These are phyloP conservation scores for Canis aureus DNA, from an alignment of 2,113 vertebrate genomes.

Conservation along the genomic window DNA sequence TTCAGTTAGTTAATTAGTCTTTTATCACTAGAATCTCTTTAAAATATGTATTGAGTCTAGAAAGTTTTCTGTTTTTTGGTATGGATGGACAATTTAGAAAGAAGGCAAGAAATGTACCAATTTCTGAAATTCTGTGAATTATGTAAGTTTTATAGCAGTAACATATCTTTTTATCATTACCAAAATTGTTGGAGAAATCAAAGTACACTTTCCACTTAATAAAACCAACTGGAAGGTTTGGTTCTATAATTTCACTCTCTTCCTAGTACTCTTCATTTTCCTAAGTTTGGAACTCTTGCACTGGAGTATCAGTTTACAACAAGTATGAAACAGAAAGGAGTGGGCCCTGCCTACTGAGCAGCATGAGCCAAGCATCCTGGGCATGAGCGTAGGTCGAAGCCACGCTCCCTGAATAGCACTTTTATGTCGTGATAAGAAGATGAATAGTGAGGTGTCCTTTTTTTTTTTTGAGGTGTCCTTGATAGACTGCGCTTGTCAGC, in stretches of 20 bases:
- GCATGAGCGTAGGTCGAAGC: not conserved
- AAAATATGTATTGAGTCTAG: not conserved
- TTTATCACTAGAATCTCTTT: not conserved
- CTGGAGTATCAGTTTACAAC: not conserved
- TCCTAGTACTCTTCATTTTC: not conserved
- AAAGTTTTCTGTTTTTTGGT: not conserved
- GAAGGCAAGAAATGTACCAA: not conserved
- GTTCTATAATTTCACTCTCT: not conserved
- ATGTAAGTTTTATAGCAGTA: not conserved
- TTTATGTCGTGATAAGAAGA: not conserved
- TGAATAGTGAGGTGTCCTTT: not conserved
- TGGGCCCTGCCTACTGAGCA: not conserved
- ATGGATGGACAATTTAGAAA: constrained; percentile 54
- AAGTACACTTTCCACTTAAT: not conserved
- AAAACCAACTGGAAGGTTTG: not conserved
- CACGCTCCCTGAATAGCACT: not conserved
- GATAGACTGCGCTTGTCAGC: not conserved
- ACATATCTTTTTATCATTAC: constrained; percentile 20
- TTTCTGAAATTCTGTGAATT: constrained; percentile 57
- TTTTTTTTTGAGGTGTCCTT: not conserved
- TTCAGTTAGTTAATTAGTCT: not conserved
- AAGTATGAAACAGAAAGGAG: not conserved
- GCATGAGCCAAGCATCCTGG: not conserved
- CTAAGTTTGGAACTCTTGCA: not conserved
- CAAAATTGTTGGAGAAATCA: not conserved